Percentiles rank a stretch among this genome's conserved stretches.
Conservation (phyloP, 2,797 vertebrate genomes). For the Enteromius afrohamiltoni region DNA sequence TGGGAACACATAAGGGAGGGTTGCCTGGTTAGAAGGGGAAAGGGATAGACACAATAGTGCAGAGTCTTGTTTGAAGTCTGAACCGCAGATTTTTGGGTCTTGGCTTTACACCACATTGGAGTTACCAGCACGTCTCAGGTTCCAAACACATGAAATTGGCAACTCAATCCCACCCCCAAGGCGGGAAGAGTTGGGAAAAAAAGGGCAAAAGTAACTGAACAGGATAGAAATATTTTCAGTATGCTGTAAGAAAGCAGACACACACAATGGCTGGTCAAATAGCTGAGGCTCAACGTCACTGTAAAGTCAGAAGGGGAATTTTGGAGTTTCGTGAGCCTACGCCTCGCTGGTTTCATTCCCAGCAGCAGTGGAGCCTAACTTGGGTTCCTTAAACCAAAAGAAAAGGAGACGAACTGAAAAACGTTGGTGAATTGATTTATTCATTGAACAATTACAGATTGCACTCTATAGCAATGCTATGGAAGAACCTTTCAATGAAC, state of each 20-base stretch:
- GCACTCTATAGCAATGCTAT: neutral
- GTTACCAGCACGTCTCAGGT: constrained; percentile 50
- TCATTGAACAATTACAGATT: neutral
- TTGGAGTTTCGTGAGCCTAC: constrained; percentile 38
- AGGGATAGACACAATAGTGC: constrained; percentile 49
- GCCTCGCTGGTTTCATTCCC: constrained; percentile 49
- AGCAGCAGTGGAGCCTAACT: constrained; percentile 32
- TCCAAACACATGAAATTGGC: constrained; percentile 31
- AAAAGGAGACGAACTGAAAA: constrained; percentile 6
- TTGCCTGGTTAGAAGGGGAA: constrained; percentile 20
- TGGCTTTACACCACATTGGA: constrained; percentile 25
- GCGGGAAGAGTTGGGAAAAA: constrained; percentile 27
- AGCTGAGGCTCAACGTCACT: constrained; percentile 46
- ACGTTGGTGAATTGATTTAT: neutral
- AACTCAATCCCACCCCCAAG: constrained; percentile 44
- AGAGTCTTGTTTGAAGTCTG: constrained; percentile 49
- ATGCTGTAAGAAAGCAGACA: constrained; percentile 42
- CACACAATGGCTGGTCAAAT: constrained; percentile 50
- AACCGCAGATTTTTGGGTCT: constrained; percentile 42
- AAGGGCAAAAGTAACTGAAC: constrained; percentile 37
- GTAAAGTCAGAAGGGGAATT: constrained; percentile 53
- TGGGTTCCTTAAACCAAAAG: constrained; percentile 27
- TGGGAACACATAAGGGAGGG: constrained; percentile 33
- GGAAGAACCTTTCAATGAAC: neutral
- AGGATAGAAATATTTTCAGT: constrained; percentile 43